Evolutionary conservation across 92 coral and sea anemone genomes (phyloP).

Genomic region (Zoanthus sociatus): DNA sequence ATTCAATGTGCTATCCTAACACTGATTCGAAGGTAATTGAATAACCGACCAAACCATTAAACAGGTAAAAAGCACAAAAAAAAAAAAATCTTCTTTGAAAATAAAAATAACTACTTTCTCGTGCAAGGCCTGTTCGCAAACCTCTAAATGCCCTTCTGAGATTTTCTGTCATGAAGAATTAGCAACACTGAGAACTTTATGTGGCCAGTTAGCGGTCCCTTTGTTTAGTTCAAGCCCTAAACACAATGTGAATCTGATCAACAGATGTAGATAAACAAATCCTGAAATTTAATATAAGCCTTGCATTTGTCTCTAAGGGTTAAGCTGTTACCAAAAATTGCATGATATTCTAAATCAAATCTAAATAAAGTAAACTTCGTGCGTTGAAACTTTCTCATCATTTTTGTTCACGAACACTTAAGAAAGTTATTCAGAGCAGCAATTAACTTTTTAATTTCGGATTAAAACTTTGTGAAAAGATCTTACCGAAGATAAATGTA

Average conservation of each 20-base stretch:
- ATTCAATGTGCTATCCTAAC: not conserved
- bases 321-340: conserved; percentile 42
- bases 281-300: conserved; percentile 51
- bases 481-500: conserved; percentile 66
- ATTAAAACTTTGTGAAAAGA: conserved; percentile 63
- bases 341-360: conserved; percentile 45
- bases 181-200: conserved; percentile 35
- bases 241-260: conserved; percentile 57
- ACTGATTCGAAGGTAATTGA: not conserved
- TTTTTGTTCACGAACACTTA: conserved; percentile 36
- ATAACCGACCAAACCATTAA: too few relatives aligned
- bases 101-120: too few relatives aligned
- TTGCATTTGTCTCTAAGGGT: conserved; percentile 32
- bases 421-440: conserved; percentile 55
- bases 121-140: not conserved
- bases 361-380: conserved; percentile 45
- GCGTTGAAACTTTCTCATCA: conserved; percentile 6
- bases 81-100: too few relatives aligned
- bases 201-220: conserved; percentile 76
- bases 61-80: too few relatives aligned
- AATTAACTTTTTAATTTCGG: conserved; percentile 65
- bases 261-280: conserved; percentile 59
- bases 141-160: not conserved
- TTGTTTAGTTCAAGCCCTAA: conserved; percentile 57
- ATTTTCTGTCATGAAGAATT: not conserved